phyloP scores from a whole-genome alignment of 2,888 invertebrate species.

The Ophion ventricosus region DNA sequence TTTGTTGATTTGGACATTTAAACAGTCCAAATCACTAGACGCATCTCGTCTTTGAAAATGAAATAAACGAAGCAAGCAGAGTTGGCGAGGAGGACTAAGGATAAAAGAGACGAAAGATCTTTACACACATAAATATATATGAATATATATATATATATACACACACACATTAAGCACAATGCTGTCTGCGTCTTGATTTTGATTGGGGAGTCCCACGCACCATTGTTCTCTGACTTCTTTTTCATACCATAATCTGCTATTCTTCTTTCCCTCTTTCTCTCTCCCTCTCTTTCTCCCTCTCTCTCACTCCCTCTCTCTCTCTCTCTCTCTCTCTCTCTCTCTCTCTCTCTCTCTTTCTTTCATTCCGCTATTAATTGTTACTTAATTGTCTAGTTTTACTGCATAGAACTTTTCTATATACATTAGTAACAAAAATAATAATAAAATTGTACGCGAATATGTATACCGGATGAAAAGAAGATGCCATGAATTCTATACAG shows the following conservation, averaged over 20 bases:
- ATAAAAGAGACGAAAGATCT: neutral
- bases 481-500: constrained; percentile 8
- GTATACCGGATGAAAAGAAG: neutral
- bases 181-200: constrained; percentile 70
- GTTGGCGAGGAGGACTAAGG: neutral
- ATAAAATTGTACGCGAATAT: constrained; percentile 15
- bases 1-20: too few species aligned
- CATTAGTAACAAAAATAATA: constrained; percentile 25
- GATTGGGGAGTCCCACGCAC: constrained; percentile 69
- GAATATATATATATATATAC: neutral
- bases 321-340: too few species aligned
- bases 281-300: too few species aligned
- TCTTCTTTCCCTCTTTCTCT: constrained; percentile 2
- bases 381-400: constrained; percentile 44
- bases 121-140: neutral
- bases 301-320: too few species aligned
- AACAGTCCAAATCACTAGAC: too few species aligned
- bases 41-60: too few species aligned
- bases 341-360: neutral
- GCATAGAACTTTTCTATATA: neutral
- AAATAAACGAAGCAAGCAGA: too few species aligned
- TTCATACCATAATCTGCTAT: constrained; percentile 15
- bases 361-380: constrained; percentile 51
- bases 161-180: constrained; percentile 61
- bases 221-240: constrained; percentile 70